A percentile compares a stretch with the other conserved stretches of the same genome.
Evolutionary conservation across 1,140 invertebrate species (phyloP).

Genomic region (Tetragonula clypearis): DNA sequence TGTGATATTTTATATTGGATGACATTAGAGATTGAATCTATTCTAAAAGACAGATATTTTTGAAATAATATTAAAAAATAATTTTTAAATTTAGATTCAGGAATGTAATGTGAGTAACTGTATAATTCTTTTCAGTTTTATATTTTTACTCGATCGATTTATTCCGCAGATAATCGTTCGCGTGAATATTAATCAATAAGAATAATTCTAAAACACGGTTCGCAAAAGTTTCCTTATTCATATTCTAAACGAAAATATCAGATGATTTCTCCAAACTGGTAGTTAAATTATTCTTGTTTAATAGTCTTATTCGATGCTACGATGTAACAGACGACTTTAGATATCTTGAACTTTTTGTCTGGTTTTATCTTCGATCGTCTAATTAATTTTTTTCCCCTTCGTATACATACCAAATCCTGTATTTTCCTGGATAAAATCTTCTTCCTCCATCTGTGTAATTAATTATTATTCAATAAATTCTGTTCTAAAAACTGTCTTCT

Average conservation of each 20-base stretch:
- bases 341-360: background rate
- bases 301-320: background rate
- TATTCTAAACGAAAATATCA: background rate
- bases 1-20: background rate
- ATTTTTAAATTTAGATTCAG: too few relatives aligned
- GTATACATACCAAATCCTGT: background rate
- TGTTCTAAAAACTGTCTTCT: background rate
- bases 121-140: background rate
- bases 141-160: background rate
- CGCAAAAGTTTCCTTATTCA: background rate
- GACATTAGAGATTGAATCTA: background rate
- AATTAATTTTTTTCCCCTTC: background rate
- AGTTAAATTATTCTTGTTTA: background rate
- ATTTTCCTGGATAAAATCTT: background rate
- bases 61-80: background rate
- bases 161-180: too few relatives aligned
- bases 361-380: background rate
- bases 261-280: too few relatives aligned
- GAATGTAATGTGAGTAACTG: background rate
- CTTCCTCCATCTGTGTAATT: background rate
- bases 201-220: background rate
- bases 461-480: background rate
- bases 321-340: background rate
- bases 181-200: conserved; percentile 18
- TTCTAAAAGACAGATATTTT: too few relatives aligned